A percentile compares a stretch with the other conserved stretches of the same genome.
phyloP scores from a whole-genome alignment of 2,797 vertebrate species.

The Cossypha caffra region DNA sequence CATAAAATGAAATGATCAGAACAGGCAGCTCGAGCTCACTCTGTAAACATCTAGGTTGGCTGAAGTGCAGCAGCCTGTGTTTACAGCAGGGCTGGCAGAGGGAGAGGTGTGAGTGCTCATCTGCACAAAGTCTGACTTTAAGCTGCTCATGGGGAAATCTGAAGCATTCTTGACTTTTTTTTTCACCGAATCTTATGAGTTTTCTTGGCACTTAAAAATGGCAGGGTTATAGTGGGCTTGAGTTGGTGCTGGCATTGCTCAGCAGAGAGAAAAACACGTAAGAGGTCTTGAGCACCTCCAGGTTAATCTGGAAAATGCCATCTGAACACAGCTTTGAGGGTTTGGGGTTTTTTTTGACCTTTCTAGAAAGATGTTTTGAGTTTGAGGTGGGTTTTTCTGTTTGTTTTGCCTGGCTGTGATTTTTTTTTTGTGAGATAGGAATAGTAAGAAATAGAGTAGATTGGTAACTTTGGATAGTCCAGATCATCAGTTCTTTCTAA shows the following conservation, averaged over 20 bases:
- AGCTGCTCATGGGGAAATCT: not conserved
- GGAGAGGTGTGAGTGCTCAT: not conserved
- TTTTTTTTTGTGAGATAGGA: not conserved
- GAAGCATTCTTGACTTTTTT: not conserved
- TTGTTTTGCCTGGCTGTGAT: not conserved
- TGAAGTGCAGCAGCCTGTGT: not conserved
- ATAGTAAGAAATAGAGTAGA: not conserved
- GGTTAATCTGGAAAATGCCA: not conserved
- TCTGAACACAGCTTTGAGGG: not conserved
- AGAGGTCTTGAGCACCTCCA: not conserved
- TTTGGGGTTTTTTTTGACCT: not conserved
- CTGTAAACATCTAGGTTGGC: not conserved
- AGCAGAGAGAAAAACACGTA: not conserved
- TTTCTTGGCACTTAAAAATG: not conserved
- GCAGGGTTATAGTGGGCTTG: not conserved
- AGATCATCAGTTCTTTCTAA: not conserved
- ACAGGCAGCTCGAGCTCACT: not conserved
- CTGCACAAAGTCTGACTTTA: not conserved
- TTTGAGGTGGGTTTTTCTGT: not conserved
- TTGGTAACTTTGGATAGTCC: rapidly evolving
- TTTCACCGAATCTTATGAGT: not conserved
- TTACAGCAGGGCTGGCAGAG: not conserved
- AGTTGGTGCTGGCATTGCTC: not conserved
- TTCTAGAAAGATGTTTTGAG: not conserved
- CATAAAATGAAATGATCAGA: not conserved